Base-by-base conservation (phyloP, 2,888 invertebrate species). In the Taphrorychus bicolor region DNA sequence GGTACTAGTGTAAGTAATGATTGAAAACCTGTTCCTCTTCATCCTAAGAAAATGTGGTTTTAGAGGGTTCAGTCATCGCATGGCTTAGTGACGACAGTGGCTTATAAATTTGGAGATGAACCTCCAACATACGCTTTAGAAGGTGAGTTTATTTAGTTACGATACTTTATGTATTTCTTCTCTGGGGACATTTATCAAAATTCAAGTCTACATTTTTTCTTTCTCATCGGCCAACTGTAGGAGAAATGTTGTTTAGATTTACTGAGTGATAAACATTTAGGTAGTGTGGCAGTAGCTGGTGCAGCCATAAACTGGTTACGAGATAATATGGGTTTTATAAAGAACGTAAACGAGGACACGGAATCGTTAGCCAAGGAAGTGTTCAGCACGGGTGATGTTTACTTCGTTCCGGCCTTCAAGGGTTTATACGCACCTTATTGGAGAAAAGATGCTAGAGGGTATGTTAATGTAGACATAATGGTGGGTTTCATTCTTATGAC, bases 391-490 rank as follows among this genome's bases (percentile, higher is more conserved):
- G 94, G 94, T 0, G 98, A 97, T 76, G 97, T 98, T 11, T 98
- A 97, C 82, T 98, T 99, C 82, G 98, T 99, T 21, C 98, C 98
- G 0, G 98, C 98, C 0, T 98, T 99, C 81, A 94, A 93, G 51
- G 99, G 98, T 0, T 84, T 99, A 0, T 98, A 95, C 82, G 98
- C 98, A 59, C 99, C 99, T 0, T 96, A 98, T 79, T 99, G 98
- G 98, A 88, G 97, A 78, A 92, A 95, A 77, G 96, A 97, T 81
- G 99, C 99, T 0, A 87, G 97, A 80, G 97, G 96, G 92, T 88
- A 77, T 80, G 82, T 88, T 56, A 76, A 83, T 79, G n/a, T n/a
- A n/a, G n/a, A n/a, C n/a, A 77, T 76, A 70, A 42, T 49, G 18
- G 3, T n/a, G n/a, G n/a, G n/a, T n/a, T n/a, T n/a, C n/a, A n/a